A percentile compares a stretch with the other conserved stretches of the same genome.
Conservation (phyloP, 2,797 vertebrate species). For the Falco naumanni region DNA sequence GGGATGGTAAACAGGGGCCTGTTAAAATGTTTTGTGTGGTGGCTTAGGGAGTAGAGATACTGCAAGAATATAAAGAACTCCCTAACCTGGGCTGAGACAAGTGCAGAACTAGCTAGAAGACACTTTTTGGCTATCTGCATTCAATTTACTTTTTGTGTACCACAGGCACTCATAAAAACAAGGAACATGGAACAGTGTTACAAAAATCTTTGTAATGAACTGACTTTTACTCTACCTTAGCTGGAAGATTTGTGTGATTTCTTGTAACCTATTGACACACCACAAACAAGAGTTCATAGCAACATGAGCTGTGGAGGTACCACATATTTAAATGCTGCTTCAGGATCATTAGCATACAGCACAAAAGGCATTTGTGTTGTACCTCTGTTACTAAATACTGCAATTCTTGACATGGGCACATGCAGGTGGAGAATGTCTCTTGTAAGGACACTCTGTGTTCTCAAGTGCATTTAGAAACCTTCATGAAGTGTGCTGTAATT, state of each 20-base stretch:
- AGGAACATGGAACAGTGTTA: not conserved
- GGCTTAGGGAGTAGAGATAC: not conserved
- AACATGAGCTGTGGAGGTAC: not conserved
- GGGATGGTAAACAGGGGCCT: not conserved
- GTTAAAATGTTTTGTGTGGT: not conserved
- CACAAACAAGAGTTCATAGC: not conserved
- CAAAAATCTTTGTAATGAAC: not conserved
- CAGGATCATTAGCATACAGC: not conserved
- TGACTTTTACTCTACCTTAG: not conserved
- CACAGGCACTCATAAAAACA: not conserved
- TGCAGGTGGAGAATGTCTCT: not conserved
- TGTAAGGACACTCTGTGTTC: not conserved
- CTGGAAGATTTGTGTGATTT: not conserved
- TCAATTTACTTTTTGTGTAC: not conserved
- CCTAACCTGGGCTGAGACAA: not conserved
- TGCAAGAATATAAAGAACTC: not conserved
- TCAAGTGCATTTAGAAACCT: not conserved
- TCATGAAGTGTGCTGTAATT: not conserved
- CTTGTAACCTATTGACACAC: not conserved
- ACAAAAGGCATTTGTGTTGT: not conserved
- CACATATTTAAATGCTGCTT: not conserved
- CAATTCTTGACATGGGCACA: not conserved
- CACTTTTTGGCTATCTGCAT: not conserved
- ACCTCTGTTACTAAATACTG: not conserved
- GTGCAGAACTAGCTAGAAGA: not conserved